phyloP scores from a whole-genome alignment of 1,140 invertebrate genomes.

The Heliconius hermathena region DNA sequence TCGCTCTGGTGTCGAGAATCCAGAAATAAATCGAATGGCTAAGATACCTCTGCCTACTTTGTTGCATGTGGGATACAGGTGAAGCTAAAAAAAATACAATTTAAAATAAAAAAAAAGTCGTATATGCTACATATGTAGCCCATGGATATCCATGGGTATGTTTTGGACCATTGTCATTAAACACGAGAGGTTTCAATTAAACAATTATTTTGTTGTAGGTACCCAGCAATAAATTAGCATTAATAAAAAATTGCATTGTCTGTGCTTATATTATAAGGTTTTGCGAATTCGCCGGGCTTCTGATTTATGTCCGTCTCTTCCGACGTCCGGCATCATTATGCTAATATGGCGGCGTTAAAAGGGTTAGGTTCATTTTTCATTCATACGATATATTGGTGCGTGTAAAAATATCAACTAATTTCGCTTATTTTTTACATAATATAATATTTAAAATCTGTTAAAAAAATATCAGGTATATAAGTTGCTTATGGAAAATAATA shows the following conservation, averaged over 20 bases:
- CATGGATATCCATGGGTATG: not conserved
- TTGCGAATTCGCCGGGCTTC: conserved; percentile 34
- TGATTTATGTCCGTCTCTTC: conserved; percentile 56
- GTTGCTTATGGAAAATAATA: too few species aligned
- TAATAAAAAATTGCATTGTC: conserved; percentile 28
- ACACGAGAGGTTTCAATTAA: conserved; percentile 8
- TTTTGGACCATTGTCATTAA: not conserved
- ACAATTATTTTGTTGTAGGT: conserved; percentile 7
- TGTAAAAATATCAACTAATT: conserved; percentile 17
- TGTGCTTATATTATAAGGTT: conserved; percentile 27
- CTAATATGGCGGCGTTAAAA: conserved; percentile 48
- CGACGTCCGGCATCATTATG: conserved; percentile 56
- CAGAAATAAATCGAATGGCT: too few species aligned
- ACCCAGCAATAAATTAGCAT: conserved; percentile 25
- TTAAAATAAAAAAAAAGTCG: not conserved
- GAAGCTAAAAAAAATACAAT: too few species aligned
- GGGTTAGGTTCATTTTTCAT: conserved; percentile 50
- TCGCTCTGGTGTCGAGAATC: too few species aligned
- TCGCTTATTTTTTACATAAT: not conserved
- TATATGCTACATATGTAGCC: not conserved
- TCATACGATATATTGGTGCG: conserved; percentile 43
- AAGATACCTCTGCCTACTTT: too few species aligned
- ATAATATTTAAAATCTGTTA: not conserved
- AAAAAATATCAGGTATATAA: too few species aligned
- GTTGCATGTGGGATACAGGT: too few species aligned